Base-by-base conservation (phyloP, 2,888 invertebrate genomes). In the Pristionchus fissidentatus region DNA sequence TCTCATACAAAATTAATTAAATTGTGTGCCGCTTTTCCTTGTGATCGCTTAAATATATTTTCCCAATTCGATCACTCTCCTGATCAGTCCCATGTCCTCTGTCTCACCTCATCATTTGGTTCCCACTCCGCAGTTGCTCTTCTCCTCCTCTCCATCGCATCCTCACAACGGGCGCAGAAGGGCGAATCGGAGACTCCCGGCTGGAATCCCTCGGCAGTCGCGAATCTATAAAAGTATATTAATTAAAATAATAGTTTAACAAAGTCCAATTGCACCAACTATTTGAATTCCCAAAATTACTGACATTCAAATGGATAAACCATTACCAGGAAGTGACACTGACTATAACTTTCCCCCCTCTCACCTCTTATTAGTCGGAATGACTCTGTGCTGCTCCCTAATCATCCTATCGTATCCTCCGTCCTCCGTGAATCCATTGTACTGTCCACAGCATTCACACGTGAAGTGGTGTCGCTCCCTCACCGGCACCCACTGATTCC, bases 321-420 rank as follows among this genome's bases (percentile, higher is more conserved):
- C 52, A 22, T 35, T 80, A 7, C n/a, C n/a, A n/a, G n/a, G n/a
- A n/a, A n/a, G n/a, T n/a, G n/a, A 80, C 32, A 13, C 5, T n/a
- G 29, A 41, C 60, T 32, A 55, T 60, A 13, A 29, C 80, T n/a
- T 29, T 1, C 55, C 57, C 35, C 38, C 57, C 29, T 43, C 60
- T 43, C 46, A 57, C 60, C 29, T 78, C 32, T 13, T 55, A n/a
- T 4, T 80, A 26, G 43, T 32, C 3, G 66, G 49, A 26, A 41
- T 35, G 2, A 49, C n/a, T 82, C 35, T 70, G 29, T 82, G 82
- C 75, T 87, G 87, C 32, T 79, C 85, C 15, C 85, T 85, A 52
- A 89, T 85, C n/a, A 73, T 73, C 35, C 82, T 84, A 79, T 89
- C 87, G 75, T 90, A 90, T 79, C 88, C 89, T 13, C 90, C 90